Percentiles rank a stretch among this genome's conserved stretches.
Conservation (phyloP, 2,888 invertebrate genomes). For the Alsophila aescularia region DNA sequence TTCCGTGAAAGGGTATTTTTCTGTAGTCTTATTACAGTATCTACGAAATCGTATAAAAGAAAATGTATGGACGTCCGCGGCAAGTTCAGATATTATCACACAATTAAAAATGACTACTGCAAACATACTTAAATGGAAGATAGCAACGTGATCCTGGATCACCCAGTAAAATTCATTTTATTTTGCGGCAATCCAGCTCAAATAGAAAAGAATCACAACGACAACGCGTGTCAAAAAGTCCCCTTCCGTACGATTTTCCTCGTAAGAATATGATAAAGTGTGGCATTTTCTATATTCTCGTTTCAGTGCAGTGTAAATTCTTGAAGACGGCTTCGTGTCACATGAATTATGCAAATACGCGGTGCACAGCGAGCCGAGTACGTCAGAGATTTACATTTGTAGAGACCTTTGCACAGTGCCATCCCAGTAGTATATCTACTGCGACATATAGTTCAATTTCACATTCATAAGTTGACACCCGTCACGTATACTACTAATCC, state of each 20-base stretch:
- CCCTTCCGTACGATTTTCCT: slow-evolving; percentile 31
- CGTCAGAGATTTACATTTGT: slow-evolving; percentile 64
- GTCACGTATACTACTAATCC: too few species aligned
- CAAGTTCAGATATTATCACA: too few species aligned
- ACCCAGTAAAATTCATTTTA: neutral
- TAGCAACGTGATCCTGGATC: neutral
- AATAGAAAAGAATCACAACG: slow-evolving; percentile 9
- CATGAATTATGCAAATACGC: slow-evolving; percentile 76
- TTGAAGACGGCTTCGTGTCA: slow-evolving; percentile 68
- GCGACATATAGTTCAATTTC: neutral
- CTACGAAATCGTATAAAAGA: too few species aligned
- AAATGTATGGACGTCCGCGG: too few species aligned
- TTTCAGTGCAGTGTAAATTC: slow-evolving; percentile 66
- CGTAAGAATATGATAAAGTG: slow-evolving; percentile 41
- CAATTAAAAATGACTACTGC: neutral
- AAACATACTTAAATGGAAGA: neutral
- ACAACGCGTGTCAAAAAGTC: slow-evolving; percentile 18
- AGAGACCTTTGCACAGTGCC: slow-evolving; percentile 41
- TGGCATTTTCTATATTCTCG: slow-evolving; percentile 54
- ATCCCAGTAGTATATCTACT: neutral
- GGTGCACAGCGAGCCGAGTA: slow-evolving; percentile 58
- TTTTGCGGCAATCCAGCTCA: slow-evolving; percentile 1
- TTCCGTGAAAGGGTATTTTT: too few species aligned
- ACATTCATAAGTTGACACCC: neutral
- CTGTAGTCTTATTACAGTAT: too few species aligned